These are phyloP conservation scores for Meloidogyne exigua DNA, from an alignment of 1,140 invertebrate species.

Conservation along the genomic window DNA sequence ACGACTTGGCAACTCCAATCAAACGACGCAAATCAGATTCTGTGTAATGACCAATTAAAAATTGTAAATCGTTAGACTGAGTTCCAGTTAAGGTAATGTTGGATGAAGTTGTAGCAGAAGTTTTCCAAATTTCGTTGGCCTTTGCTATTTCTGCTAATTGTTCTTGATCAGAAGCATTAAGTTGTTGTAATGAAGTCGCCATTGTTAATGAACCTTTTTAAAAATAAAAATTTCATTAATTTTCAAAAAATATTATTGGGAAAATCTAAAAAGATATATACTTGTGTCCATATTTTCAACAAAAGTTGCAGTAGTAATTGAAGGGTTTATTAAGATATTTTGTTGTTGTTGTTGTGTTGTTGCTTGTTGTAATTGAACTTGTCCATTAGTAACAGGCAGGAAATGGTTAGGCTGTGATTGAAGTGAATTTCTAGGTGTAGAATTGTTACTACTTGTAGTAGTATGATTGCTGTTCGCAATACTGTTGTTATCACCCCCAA, in stretches of 20 bases:
- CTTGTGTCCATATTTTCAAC: slow-evolving; percentile 29
- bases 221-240: neutral
- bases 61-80: slow-evolving; percentile 15
- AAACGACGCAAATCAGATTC: slow-evolving; percentile 31
- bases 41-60: slow-evolving; percentile 20
- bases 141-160: slow-evolving; percentile 26
- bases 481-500: neutral
- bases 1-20: slow-evolving; percentile 25
- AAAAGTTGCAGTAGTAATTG: slow-evolving; percentile 11
- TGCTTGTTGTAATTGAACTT: neutral
- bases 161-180: slow-evolving; percentile 29
- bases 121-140: slow-evolving; percentile 35
- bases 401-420: slow-evolving; percentile 16
- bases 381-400: slow-evolving; percentile 8
- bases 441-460: slow-evolving; percentile 19
- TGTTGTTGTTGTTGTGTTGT: slow-evolving; percentile 10
- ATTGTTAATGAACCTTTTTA: neutral
- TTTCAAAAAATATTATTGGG: too few relatives aligned
- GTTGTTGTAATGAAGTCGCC: neutral
- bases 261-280: neutral
- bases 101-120: slow-evolving; percentile 10
- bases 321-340: neutral
- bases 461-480: slow-evolving; percentile 3
- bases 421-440: slow-evolving; percentile 22
- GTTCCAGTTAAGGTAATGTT: neutral